Conservation (phyloP, 1,140 invertebrate genomes). For the Eriocheir sinensis region DNA sequence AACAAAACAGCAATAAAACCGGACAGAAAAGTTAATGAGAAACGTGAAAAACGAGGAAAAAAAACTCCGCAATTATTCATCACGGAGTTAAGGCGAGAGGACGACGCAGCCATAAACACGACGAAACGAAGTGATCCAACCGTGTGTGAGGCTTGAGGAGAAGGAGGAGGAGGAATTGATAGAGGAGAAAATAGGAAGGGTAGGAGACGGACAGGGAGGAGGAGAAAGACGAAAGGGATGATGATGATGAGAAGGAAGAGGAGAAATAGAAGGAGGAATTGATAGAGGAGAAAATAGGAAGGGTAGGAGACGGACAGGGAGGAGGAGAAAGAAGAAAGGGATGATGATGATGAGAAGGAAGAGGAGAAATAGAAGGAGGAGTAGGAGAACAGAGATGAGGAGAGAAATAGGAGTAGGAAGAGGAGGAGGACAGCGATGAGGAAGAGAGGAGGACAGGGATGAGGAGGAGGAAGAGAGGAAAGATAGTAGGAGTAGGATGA, state of each 20-base stretch:
- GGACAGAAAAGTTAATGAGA: too few relatives aligned
- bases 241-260: not conserved
- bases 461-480: not conserved
- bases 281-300: not conserved
- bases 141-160: too few relatives aligned
- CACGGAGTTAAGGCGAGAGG: too few relatives aligned
- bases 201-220: too few relatives aligned
- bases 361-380: not conserved
- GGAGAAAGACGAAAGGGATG: not conserved
- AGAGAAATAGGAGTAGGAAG: conserved; percentile 34
- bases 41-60: too few relatives aligned
- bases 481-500: not conserved
- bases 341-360: not conserved
- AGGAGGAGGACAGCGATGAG: not conserved
- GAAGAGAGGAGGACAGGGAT: not conserved
- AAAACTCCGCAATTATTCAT: too few relatives aligned
- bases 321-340: not conserved
- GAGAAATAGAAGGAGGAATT: not conserved
- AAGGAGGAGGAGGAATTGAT: too few relatives aligned
- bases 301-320: not conserved
- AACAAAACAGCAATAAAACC: too few relatives aligned
- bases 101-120: too few relatives aligned
- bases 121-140: too few relatives aligned
- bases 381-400: not conserved
- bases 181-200: too few relatives aligned